Evolutionary conservation across 2,113 vertebrate species (phyloP).

Genomic region (Ranitomeya variabilis): DNA sequence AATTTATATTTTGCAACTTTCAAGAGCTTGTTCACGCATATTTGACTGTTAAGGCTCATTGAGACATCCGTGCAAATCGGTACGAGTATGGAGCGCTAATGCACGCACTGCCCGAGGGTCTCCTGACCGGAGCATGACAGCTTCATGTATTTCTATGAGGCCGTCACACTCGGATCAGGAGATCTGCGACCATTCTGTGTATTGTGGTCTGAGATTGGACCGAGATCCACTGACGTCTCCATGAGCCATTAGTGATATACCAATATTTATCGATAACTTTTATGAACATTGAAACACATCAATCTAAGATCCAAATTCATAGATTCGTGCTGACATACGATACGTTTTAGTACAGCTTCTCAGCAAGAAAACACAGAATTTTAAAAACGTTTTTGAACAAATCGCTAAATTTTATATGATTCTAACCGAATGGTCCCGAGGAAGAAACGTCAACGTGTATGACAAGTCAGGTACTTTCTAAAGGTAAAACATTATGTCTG

Average conservation of each 20-base stretch:
- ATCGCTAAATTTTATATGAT: neutral
- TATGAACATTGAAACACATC: neutral
- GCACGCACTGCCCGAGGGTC: too few species aligned
- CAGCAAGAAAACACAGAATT: neutral
- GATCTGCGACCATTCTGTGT: too few species aligned
- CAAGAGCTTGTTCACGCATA: too few species aligned
- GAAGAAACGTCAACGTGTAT: neutral
- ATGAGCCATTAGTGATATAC: too few species aligned
- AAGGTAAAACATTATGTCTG: conserved; percentile 16
- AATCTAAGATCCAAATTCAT: neutral
- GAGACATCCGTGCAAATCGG: too few species aligned
- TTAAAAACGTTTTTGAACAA: neutral
- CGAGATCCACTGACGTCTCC: too few species aligned
- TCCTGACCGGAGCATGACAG: too few species aligned
- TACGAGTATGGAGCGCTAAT: too few species aligned
- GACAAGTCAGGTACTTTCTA: conserved; percentile 27
- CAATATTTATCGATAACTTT: neutral
- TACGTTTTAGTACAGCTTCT: neutral
- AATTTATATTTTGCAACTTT: neutral
- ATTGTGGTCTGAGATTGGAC: too few species aligned
- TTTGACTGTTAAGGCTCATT: too few species aligned
- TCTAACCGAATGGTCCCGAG: neutral
- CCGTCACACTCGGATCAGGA: too few species aligned
- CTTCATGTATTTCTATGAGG: too few species aligned
- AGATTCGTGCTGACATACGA: neutral